Percentiles rank a stretch among this genome's conserved stretches.
Evolutionary conservation across 2,797 vertebrate genomes (phyloP).

Genomic region (Halcyon leucocephala): DNA sequence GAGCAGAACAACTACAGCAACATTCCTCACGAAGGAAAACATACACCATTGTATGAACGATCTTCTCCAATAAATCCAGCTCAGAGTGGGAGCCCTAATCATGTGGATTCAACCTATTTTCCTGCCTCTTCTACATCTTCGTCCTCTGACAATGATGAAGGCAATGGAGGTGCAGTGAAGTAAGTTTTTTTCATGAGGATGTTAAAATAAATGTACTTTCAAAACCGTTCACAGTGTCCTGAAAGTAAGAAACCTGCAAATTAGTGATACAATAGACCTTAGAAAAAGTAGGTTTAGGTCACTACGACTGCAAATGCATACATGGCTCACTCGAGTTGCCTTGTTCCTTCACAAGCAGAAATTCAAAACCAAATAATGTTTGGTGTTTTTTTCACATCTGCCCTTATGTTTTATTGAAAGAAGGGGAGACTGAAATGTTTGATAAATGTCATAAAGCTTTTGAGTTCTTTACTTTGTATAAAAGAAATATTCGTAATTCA

Average conservation of each 20-base stretch:
- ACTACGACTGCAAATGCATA: not conserved
- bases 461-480: not conserved
- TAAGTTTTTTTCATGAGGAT: conserved; percentile 77
- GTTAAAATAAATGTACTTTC: not conserved
- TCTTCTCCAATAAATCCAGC: conserved; percentile 88
- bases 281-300: not conserved
- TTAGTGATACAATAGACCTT: not conserved
- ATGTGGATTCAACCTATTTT: conserved; percentile 86
- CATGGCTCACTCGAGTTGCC: accelerated
- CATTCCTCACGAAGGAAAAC: conserved; percentile 93
- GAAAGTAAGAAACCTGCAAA: not conserved
- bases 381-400: not conserved
- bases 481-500: not conserved
- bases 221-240: not conserved
- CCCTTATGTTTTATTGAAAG: not conserved
- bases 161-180: conserved; percentile 87
- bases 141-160: conserved; percentile 91
- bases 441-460: conserved; percentile 38
- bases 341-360: not conserved
- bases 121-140: conserved; percentile 90
- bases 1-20: conserved; percentile 91
- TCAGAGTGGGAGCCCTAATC: conserved; percentile 85
- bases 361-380: not conserved
- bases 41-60: conserved; percentile 93
- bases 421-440: not conserved